Evolutionary conservation across 2,113 vertebrate species (phyloP).

Genomic region (Zeus faber): DNA sequence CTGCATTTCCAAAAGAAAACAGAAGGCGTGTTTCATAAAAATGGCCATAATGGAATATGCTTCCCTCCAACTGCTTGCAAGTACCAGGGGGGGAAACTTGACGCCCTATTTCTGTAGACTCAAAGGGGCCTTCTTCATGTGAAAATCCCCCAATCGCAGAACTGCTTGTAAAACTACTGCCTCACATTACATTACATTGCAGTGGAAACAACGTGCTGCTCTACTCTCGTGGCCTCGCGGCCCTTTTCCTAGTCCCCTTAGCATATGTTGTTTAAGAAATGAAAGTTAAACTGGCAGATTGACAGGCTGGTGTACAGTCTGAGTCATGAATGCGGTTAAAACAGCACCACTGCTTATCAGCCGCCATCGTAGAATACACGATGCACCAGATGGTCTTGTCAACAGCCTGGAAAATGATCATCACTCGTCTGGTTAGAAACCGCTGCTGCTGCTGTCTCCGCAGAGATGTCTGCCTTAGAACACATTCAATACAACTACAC

Average conservation of each 20-base stretch:
- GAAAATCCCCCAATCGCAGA: neutral
- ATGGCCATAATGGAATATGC: conserved; percentile 22
- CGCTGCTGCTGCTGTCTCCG: neutral
- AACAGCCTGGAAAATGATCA: conserved; percentile 56
- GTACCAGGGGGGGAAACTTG: conserved; percentile 14
- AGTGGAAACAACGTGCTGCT: neutral
- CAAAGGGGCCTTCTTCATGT: conserved; percentile 7
- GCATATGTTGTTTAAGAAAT: conserved; percentile 12
- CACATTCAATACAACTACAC: too few relatives aligned
- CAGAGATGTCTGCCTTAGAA: too few relatives aligned
- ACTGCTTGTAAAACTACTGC: neutral
- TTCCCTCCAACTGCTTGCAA: conserved; percentile 22
- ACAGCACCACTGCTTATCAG: conserved; percentile 24
- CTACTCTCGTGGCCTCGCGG: neutral
- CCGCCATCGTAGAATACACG: conserved; percentile 26
- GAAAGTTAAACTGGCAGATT: neutral
- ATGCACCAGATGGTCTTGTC: conserved; percentile 54
- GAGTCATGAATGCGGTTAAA: conserved; percentile 25
- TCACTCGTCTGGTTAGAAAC: conserved; percentile 34
- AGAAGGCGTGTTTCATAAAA: conserved; percentile 35
- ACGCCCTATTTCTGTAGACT: conserved; percentile 4
- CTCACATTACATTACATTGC: neutral
- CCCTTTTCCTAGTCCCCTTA: neutral
- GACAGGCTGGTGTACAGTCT: neutral
- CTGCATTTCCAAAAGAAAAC: conserved; percentile 53